Evolutionary conservation across 2,113 vertebrate genomes (phyloP).

Genomic region (Cathartes aura): DNA sequence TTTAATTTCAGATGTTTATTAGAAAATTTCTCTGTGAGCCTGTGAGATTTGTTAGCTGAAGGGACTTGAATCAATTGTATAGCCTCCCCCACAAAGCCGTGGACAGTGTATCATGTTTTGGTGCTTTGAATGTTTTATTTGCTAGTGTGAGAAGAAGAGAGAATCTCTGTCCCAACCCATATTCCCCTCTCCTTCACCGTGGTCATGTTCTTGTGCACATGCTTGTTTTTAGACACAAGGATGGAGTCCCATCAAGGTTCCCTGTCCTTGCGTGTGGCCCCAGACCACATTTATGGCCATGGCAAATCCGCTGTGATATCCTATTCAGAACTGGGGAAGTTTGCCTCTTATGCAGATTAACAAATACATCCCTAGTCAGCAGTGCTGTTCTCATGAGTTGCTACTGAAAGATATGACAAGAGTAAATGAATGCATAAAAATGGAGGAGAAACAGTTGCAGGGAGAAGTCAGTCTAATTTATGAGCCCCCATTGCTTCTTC

Average conservation of each 20-base stretch:
- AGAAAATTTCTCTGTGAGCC: conserved; percentile 54
- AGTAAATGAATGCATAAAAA: conserved; percentile 40
- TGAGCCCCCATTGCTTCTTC: conserved; percentile 20
- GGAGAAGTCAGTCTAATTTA: conserved; percentile 45
- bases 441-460: conserved; percentile 7
- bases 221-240: neutral
- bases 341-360: neutral
- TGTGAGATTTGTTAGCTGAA: conserved; percentile 43
- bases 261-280: neutral
- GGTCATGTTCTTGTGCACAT: neutral
- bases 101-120: neutral
- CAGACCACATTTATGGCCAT: neutral
- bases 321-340: neutral
- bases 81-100: neutral
- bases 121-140: neutral
- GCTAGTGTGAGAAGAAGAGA: neutral
- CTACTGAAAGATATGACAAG: conserved; percentile 2
- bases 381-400: neutral
- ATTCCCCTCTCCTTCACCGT: neutral
- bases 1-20: conserved; percentile 71
- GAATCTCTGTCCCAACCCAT: neutral
- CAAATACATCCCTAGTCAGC: neutral
- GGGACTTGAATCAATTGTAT: conserved; percentile 20
- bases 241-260: neutral
- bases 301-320: neutral